Base-by-base conservation (phyloP, 2,888 invertebrate species). In the Copidosoma aretas region DNA sequence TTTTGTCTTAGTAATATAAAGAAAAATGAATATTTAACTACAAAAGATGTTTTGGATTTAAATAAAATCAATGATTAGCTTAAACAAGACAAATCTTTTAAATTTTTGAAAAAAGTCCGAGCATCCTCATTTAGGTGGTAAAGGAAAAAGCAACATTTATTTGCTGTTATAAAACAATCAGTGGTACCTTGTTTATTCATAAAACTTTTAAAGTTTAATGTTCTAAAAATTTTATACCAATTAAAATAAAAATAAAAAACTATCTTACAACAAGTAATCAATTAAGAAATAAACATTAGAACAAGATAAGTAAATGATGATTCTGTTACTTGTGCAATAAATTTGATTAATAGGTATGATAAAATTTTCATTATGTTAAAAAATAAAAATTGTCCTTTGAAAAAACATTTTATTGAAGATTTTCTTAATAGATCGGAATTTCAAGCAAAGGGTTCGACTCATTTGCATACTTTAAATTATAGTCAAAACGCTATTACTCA, bases 121-220 rank as follows among this genome's bases (percentile, higher is more conserved):
- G 52, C 61, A n/a, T 62, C 62, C 53, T 60, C 70, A 56, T 21
- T 59, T 41, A 60, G 62, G 56, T 62, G 64, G 71, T 54, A 66
- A 62, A 32, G 68, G 60, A 54, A 60, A 60, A 54, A 60, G 68
- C 59, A 60, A 43, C 59, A 65, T 52, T 58, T 61, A n/a, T 22
- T 60, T 61, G 60, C 56, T n/a, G 56, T 69, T 49, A 65, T 65
- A 39, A 60, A 43, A 61, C 69, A 69, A 53, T 64, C 65, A 49
- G 69, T 61, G n/a, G 60, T 61, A 61, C 69, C 69, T 49, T 54
- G 53, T 1, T 62, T 70, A 52, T 70, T 62, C 59, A 46, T 67
- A 39, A 70, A 60, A 17, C 41, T 63, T 52, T 70, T 64, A 32
- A 71, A 67, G 68, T 19, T 43, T n/a, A 65, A 69, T 21, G 70